Evolutionary conservation across 2,888 invertebrate species (phyloP).

Genomic region (Gryllus longicercus): DNA sequence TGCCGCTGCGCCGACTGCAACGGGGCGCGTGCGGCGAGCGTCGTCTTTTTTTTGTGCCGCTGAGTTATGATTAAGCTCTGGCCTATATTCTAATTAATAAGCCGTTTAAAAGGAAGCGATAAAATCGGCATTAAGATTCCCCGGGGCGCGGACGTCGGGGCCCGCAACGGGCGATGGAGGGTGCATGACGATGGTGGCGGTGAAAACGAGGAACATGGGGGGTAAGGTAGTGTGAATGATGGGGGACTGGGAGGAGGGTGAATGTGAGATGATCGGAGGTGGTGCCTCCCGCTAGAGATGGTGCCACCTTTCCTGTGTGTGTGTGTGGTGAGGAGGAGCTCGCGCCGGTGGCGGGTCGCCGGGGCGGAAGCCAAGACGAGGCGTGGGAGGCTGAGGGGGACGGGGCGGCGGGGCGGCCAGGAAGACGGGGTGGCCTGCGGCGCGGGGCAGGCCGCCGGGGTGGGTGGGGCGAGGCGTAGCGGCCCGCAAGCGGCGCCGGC

Average conservation of each 20-base stretch:
- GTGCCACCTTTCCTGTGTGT: no score
- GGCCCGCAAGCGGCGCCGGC: background rate
- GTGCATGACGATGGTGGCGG: background rate
- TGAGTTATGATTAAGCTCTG: background rate
- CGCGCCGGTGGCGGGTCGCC: no score
- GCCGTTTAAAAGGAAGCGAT: background rate
- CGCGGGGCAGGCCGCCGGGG: background rate
- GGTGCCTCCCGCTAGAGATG: no score
- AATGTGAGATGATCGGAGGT: no score
- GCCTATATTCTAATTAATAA: background rate
- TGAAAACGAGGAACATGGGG: no score
- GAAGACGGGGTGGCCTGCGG: background rate
- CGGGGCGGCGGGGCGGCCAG: background rate
- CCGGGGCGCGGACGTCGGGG: background rate
- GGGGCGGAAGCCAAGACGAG: background rate
- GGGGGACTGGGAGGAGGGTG: no score
- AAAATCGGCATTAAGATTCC: conserved; percentile 2
- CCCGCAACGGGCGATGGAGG: background rate
- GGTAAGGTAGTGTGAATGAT: no score
- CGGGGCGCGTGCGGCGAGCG: no score
- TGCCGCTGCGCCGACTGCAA: no score
- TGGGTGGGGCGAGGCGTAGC: background rate
- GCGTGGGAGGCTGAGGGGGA: background rate
- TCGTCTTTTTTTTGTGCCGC: no score
- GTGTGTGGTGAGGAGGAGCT: no score